Percentiles rank a stretch among this genome's conserved stretches.
Conservation (phyloP, 2,113 vertebrate species). For the Thunnus maccoyii region DNA sequence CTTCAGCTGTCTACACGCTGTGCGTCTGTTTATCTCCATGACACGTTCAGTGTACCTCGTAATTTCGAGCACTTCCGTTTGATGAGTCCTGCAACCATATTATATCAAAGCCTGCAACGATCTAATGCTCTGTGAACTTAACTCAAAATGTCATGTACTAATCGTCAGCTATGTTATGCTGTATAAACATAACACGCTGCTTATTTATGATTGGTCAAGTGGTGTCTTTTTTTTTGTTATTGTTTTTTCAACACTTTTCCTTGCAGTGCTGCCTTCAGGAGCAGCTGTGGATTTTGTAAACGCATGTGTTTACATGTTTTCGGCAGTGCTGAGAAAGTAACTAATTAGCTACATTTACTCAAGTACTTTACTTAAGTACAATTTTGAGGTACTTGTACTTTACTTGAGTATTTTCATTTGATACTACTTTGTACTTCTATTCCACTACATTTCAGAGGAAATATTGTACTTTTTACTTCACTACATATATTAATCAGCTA, state of each 20-base stretch:
- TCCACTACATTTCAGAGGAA: too few relatives aligned
- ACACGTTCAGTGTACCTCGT: constrained; percentile 37
- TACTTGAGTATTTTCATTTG: too few relatives aligned
- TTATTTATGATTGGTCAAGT: background rate
- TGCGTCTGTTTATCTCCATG: constrained; percentile 67
- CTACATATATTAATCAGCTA: too few relatives aligned
- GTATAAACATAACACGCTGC: background rate
- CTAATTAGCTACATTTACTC: too few relatives aligned
- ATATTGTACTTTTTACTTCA: too few relatives aligned
- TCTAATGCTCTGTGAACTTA: background rate
- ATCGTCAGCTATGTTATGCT: background rate
- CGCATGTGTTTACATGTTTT: too few relatives aligned
- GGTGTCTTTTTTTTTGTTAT: too few relatives aligned
- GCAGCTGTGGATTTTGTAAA: background rate
- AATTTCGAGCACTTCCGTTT: constrained; percentile 30
- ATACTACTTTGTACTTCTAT: too few relatives aligned
- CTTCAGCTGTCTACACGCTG: background rate
- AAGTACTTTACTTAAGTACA: too few relatives aligned
- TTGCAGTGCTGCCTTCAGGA: constrained; percentile 12
- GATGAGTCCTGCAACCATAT: background rate
- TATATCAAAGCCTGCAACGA: background rate
- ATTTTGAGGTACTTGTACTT: too few relatives aligned
- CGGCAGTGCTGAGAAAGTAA: too few relatives aligned
- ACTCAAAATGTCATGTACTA: background rate
- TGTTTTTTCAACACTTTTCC: too few relatives aligned